Conservation (phyloP, 2,113 vertebrate genomes). For the Calidris pygmaea region DNA sequence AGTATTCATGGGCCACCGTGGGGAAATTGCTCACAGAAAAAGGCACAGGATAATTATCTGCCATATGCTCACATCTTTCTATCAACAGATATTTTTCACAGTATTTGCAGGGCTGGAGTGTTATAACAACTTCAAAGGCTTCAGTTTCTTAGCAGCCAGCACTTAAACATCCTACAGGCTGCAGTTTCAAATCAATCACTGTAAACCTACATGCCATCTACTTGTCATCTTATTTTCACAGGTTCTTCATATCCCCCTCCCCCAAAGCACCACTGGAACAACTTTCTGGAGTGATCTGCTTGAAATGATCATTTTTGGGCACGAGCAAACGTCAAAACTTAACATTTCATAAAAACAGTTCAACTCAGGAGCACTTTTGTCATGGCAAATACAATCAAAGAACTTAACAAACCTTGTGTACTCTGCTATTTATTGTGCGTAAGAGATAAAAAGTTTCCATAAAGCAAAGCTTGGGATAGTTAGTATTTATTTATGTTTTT, state of each 20-base stretch:
- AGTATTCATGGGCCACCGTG: neutral
- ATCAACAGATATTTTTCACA: conserved; percentile 65
- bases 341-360: conserved; percentile 16
- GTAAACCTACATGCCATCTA: conserved; percentile 62
- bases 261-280: conserved; percentile 58
- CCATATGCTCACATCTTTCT: conserved; percentile 61
- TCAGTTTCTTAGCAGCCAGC: conserved; percentile 67
- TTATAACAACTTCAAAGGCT: conserved; percentile 57
- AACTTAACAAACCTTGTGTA: neutral
- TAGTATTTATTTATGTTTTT: neutral
- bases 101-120: conserved; percentile 55
- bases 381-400: neutral
- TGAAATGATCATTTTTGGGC: conserved; percentile 34
- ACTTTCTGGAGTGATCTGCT: conserved; percentile 27
- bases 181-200: conserved; percentile 63
- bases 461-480: neutral
- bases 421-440: neutral
- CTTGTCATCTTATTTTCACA: conserved; percentile 67
- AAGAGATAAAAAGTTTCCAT: neutral
- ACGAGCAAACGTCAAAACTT: conserved; percentile 12
- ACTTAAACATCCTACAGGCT: conserved; percentile 65
- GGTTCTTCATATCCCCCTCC: conserved; percentile 47
- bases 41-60: conserved; percentile 53
- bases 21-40: conserved; percentile 26
- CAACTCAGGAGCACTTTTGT: neutral